Evolutionary conservation across 2,888 invertebrate species (phyloP).

Genomic region (Apodemia duryi): DNA sequence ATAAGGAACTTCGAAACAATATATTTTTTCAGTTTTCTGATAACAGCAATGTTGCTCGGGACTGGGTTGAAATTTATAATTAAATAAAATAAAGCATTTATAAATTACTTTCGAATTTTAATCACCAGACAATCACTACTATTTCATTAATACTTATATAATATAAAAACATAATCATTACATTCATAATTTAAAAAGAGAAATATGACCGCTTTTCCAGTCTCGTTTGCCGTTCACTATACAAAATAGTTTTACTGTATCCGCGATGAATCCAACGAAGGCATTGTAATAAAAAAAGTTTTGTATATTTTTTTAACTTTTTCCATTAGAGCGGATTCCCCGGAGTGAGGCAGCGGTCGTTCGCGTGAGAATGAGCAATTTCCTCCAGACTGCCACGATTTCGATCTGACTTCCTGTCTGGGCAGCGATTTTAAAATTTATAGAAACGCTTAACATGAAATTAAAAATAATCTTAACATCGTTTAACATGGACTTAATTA

Average conservation of each 20-base stretch:
- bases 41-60: no score
- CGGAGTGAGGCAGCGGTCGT: conserved; percentile 58
- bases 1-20: no score
- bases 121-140: no score
- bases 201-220: neutral
- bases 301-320: conserved; percentile 73
- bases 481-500: conserved; percentile 2
- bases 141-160: no score
- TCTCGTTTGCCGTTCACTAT: neutral
- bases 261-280: conserved; percentile 39
- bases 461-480: conserved; percentile 41
- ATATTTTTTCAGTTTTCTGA: no score
- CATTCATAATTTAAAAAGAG: conserved; percentile 15
- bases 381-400: conserved; percentile 72
- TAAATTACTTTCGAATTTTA: no score
- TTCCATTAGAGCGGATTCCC: conserved; percentile 71
- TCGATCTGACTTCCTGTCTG: conserved; percentile 77
- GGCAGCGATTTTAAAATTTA: conserved; percentile 76
- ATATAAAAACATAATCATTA: neutral
- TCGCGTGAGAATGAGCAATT: conserved; percentile 79
- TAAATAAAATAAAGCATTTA: no score
- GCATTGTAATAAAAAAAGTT: conserved; percentile 59
- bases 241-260: conserved; percentile 29
- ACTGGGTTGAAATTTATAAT: no score
- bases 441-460: conserved; percentile 69